Base-by-base conservation (phyloP, 1,140 invertebrate genomes). In the Halotydeus destructor region DNA sequence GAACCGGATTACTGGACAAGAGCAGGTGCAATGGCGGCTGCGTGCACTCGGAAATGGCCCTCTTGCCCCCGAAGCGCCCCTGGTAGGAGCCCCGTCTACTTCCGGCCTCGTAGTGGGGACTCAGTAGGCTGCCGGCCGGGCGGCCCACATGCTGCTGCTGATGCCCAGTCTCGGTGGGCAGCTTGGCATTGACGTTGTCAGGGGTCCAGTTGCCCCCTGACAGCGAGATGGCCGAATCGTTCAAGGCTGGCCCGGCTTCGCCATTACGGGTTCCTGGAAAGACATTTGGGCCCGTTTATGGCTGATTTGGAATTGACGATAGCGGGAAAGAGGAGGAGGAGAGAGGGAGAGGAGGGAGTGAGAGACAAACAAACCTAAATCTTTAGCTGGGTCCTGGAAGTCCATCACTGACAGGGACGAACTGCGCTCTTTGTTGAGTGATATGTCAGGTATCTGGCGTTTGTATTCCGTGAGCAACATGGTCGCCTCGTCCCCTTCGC, bases 331-430 rank as follows among this genome's bases (percentile, higher is more conserved):
- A 39, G 18, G 8, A 21, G 6, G 18, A 23, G 16, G 14, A 35
- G 24, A 31, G n/a, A 9, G 45, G 44, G 27, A 23, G 21, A 23
- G 16, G 27, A 24, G 12, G 27, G 14, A n/a, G 35, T 21, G 12
- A 42, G 14, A 18, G 41, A 8, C 50, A 11, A 48, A 21, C 41
- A n/a, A n/a, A n/a, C n/a, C n/a, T n/a, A n/a, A n/a, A n/a, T n/a
- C n/a, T n/a, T n/a, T n/a, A n/a, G n/a, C n/a, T n/a, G n/a, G n/a
- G n/a, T n/a, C n/a, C n/a, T n/a, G n/a, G n/a, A n/a, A n/a, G n/a
- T n/a, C n/a, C n/a, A n/a, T n/a, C n/a, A n/a, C n/a, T n/a, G n/a
- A n/a, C n/a, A n/a, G n/a, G n/a, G n/a, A n/a, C n/a, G n/a, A n/a
- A n/a, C n/a, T n/a, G n/a, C n/a, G n/a, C n/a, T n/a, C n/a, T n/a